Evolutionary conservation across 1,140 invertebrate species (phyloP).

Genomic region (Drosophila mauritiana): DNA sequence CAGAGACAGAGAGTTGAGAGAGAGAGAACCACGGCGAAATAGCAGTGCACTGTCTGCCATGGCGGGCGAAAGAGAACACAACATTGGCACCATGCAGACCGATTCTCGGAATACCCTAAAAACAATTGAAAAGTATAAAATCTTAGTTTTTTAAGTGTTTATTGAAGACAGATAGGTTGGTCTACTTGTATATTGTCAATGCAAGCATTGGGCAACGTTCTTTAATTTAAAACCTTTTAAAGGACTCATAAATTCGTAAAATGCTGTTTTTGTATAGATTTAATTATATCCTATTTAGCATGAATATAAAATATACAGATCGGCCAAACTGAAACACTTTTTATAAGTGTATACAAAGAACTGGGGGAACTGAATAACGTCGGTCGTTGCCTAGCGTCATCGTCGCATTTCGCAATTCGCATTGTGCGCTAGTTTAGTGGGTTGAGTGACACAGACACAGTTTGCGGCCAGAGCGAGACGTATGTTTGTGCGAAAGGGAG

Average conservation of each 20-base stretch:
- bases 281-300: no score
- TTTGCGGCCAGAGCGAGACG: conserved; percentile 66
- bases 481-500: background rate
- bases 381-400: conserved; percentile 39
- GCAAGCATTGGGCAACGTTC: no score
- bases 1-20: conserved; percentile 2
- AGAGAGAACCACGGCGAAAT: background rate
- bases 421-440: conserved; percentile 81
- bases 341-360: background rate
- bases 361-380: background rate
- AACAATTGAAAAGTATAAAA: background rate
- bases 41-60: conserved; percentile 34
- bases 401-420: conserved; percentile 37
- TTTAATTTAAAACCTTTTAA: no score
- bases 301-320: no score
- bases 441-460: conserved; percentile 83
- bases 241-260: no score
- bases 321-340: no score
- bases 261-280: no score
- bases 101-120: conserved; percentile 1
- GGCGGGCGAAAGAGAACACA: conserved; percentile 28
- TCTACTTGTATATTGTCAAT: no score
- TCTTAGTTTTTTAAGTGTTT: no score
- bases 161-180: no score
- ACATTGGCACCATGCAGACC: background rate